Evolutionary conservation across 2,888 invertebrate genomes (phyloP).

Genomic region (Rhamphomyia laevipes): DNA sequence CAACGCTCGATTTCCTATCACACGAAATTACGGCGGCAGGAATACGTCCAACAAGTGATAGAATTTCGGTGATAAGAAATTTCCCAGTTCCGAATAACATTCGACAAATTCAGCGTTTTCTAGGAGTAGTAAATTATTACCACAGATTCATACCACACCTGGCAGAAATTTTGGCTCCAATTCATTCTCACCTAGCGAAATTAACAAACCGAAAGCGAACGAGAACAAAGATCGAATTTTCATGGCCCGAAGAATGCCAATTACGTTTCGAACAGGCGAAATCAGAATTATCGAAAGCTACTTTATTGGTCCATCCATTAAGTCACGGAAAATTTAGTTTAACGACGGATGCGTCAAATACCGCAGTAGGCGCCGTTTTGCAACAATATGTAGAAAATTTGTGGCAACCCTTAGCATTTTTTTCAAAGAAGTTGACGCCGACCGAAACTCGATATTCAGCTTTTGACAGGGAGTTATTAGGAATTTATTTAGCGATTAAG

Average conservation of each 20-base stretch:
- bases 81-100: not conserved
- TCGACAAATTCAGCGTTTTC: constrained; percentile 1
- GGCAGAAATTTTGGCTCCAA: not conserved
- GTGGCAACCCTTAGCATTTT: constrained; percentile 20
- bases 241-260: not conserved
- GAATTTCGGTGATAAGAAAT: not conserved
- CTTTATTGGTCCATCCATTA: constrained; percentile 6
- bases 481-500: no score
- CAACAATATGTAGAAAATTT: constrained; percentile 14
- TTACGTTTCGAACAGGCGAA: no score
- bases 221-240: not conserved
- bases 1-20: no score
- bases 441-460: constrained; percentile 19
- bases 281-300: no score
- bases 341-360: constrained; percentile 14
- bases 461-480: constrained; percentile 20
- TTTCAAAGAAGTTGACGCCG: constrained; percentile 17
- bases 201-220: not conserved
- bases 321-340: not conserved
- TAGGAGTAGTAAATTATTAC: constrained; percentile 4
- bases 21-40: no score
- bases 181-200: not conserved
- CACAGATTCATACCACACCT: constrained; percentile 3
- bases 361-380: constrained; percentile 18
- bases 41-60: not conserved